These are phyloP conservation scores for Catalaphyllia jardinei DNA, from an alignment of 64 coral and sea anemone species.

Conservation along the genomic window DNA sequence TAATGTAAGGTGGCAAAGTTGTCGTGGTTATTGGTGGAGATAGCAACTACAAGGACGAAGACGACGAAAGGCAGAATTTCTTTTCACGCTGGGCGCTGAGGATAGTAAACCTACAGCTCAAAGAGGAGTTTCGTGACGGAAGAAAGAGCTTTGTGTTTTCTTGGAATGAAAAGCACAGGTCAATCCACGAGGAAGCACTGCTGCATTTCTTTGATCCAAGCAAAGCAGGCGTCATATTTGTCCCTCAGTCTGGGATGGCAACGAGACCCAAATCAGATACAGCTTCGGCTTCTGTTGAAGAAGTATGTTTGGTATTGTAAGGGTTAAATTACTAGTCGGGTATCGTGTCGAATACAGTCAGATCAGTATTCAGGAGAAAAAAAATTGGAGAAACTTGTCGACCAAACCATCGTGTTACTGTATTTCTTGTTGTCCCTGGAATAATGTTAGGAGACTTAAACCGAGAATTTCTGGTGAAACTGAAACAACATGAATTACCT, in stretches of 20 bases:
- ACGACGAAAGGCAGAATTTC: constrained; percentile 19
- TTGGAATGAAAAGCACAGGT: constrained; percentile 61
- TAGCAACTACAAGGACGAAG: constrained; percentile 47
- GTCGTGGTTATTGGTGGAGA: constrained; percentile 79
- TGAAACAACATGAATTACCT: too few relatives aligned
- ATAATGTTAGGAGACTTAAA: too few relatives aligned
- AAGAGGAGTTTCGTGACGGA: constrained; percentile 50
- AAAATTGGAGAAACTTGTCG: too few relatives aligned
- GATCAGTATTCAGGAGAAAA: too few relatives aligned
- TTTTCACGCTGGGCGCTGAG: constrained; percentile 50
- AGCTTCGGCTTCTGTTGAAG: neutral
- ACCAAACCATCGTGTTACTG: too few relatives aligned
- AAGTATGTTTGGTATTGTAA: neutral
- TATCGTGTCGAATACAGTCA: too few relatives aligned
- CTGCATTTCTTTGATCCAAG: constrained; percentile 46
- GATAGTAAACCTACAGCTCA: constrained; percentile 42
- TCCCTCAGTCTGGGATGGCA: neutral
- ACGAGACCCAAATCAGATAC: neutral
- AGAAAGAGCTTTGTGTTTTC: constrained; percentile 71
- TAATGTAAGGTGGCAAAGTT: constrained; percentile 49
- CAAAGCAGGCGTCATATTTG: constrained; percentile 33
- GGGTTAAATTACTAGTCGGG: too few relatives aligned
- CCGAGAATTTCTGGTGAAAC: too few relatives aligned
- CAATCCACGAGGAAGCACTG: constrained; percentile 74
- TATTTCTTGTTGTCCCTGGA: too few relatives aligned